Conservation (phyloP, 2,888 invertebrate species). For the Hololepta plana region DNA sequence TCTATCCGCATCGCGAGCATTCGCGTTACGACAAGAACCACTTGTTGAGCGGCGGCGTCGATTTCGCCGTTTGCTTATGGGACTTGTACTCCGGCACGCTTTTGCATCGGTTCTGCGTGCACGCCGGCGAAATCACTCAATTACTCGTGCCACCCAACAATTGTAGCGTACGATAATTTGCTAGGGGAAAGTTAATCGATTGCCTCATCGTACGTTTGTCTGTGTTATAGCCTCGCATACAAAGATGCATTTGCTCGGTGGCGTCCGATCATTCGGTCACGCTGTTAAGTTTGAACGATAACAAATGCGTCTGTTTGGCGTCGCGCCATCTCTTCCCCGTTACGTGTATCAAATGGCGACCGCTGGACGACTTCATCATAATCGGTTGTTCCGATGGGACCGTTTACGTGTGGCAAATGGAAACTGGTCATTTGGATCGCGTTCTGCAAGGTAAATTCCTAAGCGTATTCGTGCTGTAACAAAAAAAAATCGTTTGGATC, state of each 20-base stretch:
- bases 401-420: conserved; percentile 99
- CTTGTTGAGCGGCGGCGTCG: conserved; percentile 91
- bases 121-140: conserved; percentile 93
- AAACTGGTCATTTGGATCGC: conserved; percentile 92
- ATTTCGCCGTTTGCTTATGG: conserved; percentile 96
- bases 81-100: conserved; percentile 79
- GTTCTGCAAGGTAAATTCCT: conserved; percentile 60
- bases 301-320: conserved; percentile 88
- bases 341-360: conserved; percentile 88
- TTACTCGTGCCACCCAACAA: conserved; percentile 86
- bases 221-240: conserved; percentile 60
- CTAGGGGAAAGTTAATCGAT: no score
- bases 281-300: conserved; percentile 75
- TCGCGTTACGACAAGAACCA: conserved; percentile 74
- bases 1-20: conserved; percentile 88
- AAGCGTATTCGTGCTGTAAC: conserved; percentile 2
- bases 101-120: conserved; percentile 90
- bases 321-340: conserved; percentile 88
- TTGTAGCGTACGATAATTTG: conserved; percentile 47
- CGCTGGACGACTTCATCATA: conserved; percentile 94
- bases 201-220: conserved; percentile 9
- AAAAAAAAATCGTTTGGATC: conserved; percentile 1
- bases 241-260: conserved; percentile 90
- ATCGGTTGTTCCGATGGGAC: conserved; percentile 95
- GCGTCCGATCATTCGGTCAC: conserved; percentile 97